These are phyloP conservation scores for Nylanderia fulva DNA, from an alignment of 1,140 invertebrate genomes.

Conservation along the genomic window DNA sequence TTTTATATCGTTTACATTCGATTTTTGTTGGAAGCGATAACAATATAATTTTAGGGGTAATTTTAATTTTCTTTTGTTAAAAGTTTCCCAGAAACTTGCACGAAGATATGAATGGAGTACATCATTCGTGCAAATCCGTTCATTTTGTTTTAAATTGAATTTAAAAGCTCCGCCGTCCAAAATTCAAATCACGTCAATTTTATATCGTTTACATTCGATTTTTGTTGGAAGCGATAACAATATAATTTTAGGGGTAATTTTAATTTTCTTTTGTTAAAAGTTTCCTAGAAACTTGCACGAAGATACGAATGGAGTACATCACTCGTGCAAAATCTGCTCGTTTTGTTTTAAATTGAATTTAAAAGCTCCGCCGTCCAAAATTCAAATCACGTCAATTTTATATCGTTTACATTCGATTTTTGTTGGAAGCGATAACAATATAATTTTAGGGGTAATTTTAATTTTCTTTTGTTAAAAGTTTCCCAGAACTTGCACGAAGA, in stretches of 20 bases:
- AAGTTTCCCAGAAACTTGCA: constrained; percentile 8
- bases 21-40: neutral
- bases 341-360: neutral
- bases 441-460: neutral
- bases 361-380: neutral
- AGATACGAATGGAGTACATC: neutral
- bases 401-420: neutral
- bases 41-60: neutral
- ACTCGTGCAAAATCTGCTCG: neutral
- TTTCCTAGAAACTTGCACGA: neutral
- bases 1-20: neutral
- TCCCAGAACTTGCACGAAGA: neutral
- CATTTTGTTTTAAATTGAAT: neutral
- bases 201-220: neutral
- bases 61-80: neutral
- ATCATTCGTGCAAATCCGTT: neutral
- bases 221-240: neutral
- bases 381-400: neutral
- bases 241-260: neutral
- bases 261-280: neutral
- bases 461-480: neutral
- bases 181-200: neutral
- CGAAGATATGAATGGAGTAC: neutral
- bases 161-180: neutral
- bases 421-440: neutral